Conservation (phyloP, 2,113 vertebrate species). For the Chaenogobius annularis region DNA sequence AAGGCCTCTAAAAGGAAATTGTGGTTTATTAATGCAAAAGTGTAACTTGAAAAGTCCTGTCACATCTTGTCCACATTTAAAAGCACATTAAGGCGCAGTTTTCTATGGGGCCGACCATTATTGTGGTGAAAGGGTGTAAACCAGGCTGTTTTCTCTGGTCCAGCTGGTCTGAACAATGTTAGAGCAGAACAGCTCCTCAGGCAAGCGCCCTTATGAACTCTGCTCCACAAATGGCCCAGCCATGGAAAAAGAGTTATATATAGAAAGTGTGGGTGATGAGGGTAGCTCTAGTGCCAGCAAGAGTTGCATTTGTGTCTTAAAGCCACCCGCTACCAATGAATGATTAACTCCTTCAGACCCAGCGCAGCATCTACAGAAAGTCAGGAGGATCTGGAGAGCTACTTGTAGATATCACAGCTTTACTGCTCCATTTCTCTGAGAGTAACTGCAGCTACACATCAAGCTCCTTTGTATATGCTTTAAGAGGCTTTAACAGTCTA, state of each 20-base stretch:
- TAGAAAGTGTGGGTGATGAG: slow-evolving; percentile 75
- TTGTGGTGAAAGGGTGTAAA: slow-evolving; percentile 45
- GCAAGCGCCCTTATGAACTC: slow-evolving; percentile 68
- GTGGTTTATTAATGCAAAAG: not conserved
- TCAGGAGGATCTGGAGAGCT: slow-evolving; percentile 34
- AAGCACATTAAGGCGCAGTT: not conserved
- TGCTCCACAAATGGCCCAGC: slow-evolving; percentile 69
- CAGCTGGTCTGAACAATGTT: slow-evolving; percentile 45
- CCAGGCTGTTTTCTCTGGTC: slow-evolving; percentile 47
- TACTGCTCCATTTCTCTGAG: slow-evolving; percentile 55
- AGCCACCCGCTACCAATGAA: slow-evolving; percentile 65
- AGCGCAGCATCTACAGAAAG: slow-evolving; percentile 32
- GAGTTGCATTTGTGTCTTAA: slow-evolving; percentile 73
- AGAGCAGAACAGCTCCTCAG: slow-evolving; percentile 60
- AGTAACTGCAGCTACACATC: slow-evolving; percentile 44
- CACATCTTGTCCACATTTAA: not conserved
- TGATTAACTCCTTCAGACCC: slow-evolving; percentile 68
- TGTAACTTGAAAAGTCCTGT: not conserved
- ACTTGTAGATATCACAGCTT: slow-evolving; percentile 41
- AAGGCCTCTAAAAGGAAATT: not conserved
- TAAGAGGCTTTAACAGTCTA: slow-evolving; percentile 50
- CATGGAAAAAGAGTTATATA: slow-evolving; percentile 79
- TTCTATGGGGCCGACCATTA: slow-evolving; percentile 29
- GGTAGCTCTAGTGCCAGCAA: slow-evolving; percentile 65
- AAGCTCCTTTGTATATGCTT: slow-evolving; percentile 28